Percentiles rank a stretch among this genome's conserved stretches.
phyloP scores from a whole-genome alignment of 2,888 invertebrate genomes.

The Podabrus alpinus region DNA sequence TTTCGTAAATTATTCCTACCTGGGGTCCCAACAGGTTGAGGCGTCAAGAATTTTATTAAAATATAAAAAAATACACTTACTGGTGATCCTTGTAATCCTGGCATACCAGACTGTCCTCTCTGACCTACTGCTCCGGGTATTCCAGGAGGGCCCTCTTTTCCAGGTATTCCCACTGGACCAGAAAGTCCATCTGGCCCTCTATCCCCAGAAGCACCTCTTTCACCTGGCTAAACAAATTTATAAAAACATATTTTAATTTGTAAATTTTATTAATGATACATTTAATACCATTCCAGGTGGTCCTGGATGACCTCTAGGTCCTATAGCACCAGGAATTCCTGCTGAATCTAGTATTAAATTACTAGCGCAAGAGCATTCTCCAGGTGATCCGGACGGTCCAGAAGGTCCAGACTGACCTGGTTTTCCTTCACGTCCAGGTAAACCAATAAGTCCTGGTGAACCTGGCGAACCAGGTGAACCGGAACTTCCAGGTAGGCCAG shows the following conservation, averaged over 20 bases:
- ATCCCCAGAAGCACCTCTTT: constrained; percentile 61
- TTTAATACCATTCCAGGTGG: constrained; percentile 58
- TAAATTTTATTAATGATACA: neutral
- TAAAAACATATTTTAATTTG: neutral
- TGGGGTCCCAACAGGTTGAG: no score
- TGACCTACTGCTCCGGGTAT: constrained; percentile 63
- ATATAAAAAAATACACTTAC: constrained; percentile 49
- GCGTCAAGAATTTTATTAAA: no score
- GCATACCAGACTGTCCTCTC: constrained; percentile 64
- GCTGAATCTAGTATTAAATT: constrained; percentile 40
- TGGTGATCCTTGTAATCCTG: constrained; percentile 63
- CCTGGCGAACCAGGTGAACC: constrained; percentile 58
- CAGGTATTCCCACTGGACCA: constrained; percentile 63
- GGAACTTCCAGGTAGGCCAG: constrained; percentile 55
- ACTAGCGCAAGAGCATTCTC: constrained; percentile 43
- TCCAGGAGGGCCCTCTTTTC: constrained; percentile 63
- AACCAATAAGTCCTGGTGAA: constrained; percentile 47
- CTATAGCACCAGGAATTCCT: constrained; percentile 54
- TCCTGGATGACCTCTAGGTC: constrained; percentile 62
- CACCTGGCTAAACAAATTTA: constrained; percentile 60
- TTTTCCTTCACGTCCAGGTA: constrained; percentile 43
- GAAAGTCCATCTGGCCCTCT: constrained; percentile 61
- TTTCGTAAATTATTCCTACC: no score
- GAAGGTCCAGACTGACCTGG: constrained; percentile 50
- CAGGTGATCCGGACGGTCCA: constrained; percentile 57